Percentiles rank a stretch among this genome's conserved stretches.
Evolutionary conservation across 2,113 vertebrate genomes (phyloP).

Genomic region (Platysteira castanea): DNA sequence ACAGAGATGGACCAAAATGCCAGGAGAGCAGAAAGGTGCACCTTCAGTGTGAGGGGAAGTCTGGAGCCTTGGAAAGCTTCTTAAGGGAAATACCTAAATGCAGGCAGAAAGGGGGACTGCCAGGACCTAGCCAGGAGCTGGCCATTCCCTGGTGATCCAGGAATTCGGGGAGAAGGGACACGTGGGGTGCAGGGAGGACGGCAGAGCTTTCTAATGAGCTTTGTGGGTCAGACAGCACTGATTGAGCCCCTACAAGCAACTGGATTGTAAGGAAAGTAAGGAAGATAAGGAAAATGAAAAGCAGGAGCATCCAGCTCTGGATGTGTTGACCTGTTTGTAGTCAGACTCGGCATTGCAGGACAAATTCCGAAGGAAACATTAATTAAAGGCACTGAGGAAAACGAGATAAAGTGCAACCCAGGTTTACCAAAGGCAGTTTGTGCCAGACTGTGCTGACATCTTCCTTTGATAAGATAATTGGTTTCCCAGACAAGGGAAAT

Average conservation of each 20-base stretch:
- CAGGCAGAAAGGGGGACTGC: neutral
- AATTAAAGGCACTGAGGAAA: slow-evolving; percentile 49
- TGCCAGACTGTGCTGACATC: slow-evolving; percentile 53
- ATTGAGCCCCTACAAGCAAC: neutral
- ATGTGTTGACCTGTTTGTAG: neutral
- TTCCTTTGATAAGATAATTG: slow-evolving; percentile 67
- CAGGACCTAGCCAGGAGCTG: neutral
- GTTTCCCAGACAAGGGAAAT: slow-evolving; percentile 63
- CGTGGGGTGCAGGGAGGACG: neutral
- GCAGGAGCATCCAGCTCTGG: neutral
- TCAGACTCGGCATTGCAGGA: neutral
- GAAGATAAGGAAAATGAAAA: neutral
- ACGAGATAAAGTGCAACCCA: slow-evolving; percentile 46
- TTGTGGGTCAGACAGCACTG: neutral
- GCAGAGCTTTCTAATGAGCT: neutral
- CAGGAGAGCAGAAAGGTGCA: neutral
- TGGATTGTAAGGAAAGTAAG: neutral
- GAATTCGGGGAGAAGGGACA: neutral
- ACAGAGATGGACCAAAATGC: neutral
- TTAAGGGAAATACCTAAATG: neutral
- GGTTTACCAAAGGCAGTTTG: slow-evolving; percentile 60
- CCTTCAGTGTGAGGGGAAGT: neutral
- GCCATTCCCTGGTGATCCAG: neutral
- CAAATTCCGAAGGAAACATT: slow-evolving; percentile 42
- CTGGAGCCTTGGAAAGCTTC: neutral